Conservation (phyloP, 92 coral and sea anemone species). For the Anthopleura xanthogrammica region DNA sequence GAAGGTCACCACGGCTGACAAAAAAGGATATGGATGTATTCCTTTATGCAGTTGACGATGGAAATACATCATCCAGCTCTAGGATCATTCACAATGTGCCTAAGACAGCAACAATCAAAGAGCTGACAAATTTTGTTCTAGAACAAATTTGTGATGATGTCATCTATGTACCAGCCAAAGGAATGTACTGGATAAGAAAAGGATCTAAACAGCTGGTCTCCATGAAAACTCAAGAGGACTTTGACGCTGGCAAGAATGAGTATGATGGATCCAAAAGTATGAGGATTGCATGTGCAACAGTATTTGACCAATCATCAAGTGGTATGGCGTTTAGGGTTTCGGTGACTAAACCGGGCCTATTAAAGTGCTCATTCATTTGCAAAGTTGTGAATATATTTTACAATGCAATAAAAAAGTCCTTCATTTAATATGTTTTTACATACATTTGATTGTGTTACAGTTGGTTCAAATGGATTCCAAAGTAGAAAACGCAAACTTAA, state of each 20-base stretch:
- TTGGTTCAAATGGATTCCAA: neutral
- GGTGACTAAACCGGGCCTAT: too few species aligned
- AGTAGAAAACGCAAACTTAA: conserved; percentile 12
- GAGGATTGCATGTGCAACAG: conserved; percentile 27
- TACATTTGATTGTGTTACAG: neutral
- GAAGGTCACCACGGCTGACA: conserved; percentile 22
- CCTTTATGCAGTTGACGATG: conserved; percentile 8
- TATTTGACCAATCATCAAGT: conserved; percentile 1
- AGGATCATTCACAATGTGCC: conserved; percentile 15
- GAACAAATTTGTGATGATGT: neutral
- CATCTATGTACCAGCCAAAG: conserved; percentile 13
- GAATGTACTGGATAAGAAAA: conserved; percentile 19
- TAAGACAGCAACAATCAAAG: conserved; percentile 10
- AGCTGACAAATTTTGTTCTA: conserved; percentile 8
- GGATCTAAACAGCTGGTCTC: conserved; percentile 17
- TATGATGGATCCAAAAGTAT: neutral
- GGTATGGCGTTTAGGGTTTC: too few species aligned
- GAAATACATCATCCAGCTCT: conserved; percentile 4
- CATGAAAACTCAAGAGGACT: conserved; percentile 12
- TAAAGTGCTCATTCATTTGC: neutral
- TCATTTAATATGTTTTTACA: neutral
- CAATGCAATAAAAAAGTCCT: neutral
- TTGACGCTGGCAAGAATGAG: conserved; percentile 12
- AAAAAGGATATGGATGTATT: conserved; percentile 12
- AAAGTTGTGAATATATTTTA: neutral